Percentiles rank a stretch among this genome's conserved stretches.
Evolutionary conservation across 1,140 invertebrate species (phyloP).

Genomic region (Cyphomyrmex costatus): DNA sequence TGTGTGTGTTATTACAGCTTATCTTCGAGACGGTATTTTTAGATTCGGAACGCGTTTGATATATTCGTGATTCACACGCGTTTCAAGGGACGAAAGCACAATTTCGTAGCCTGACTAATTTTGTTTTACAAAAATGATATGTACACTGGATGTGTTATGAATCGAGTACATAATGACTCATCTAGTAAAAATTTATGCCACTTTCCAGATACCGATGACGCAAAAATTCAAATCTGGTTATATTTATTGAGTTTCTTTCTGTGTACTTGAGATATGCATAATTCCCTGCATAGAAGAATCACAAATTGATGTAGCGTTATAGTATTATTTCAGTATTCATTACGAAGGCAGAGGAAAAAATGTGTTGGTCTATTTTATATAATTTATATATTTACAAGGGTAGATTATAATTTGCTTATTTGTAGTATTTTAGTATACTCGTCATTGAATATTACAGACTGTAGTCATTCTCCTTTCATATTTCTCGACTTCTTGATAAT

Average conservation of each 20-base stretch:
- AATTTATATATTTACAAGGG: neutral
- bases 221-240: neutral
- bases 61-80: neutral
- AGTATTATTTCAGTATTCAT: neutral
- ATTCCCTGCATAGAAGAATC: neutral
- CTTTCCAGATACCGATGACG: neutral
- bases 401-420: neutral
- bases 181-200: neutral
- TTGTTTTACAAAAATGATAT: neutral
- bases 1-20: neutral
- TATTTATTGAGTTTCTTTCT: neutral
- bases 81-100: no score
- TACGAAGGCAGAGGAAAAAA: neutral
- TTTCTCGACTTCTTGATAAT: conserved; percentile 23
- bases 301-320: neutral
- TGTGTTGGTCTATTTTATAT: neutral
- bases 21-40: neutral
- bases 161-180: neutral
- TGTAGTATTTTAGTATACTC: neutral
- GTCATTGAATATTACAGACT: neutral
- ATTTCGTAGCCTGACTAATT: no score
- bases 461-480: conserved; percentile 1
- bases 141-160: neutral
- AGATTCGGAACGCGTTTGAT: no score
- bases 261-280: neutral